Evolutionary conservation across 2,113 vertebrate genomes (phyloP).

Genomic region (Prunella fulvescens): DNA sequence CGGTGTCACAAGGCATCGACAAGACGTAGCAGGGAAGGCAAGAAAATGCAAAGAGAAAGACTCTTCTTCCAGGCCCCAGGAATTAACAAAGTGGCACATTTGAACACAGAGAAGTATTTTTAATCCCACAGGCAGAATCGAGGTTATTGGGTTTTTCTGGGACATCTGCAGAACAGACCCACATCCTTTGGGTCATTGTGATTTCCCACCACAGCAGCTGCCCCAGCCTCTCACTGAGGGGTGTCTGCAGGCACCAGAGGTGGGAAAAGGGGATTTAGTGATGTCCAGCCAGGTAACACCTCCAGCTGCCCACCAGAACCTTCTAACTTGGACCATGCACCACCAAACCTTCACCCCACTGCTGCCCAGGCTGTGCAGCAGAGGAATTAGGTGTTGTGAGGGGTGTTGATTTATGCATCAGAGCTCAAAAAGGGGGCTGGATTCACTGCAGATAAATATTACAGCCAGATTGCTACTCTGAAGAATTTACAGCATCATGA

Average conservation of each 20-base stretch:
- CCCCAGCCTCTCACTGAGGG: not conserved
- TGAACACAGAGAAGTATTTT: not conserved
- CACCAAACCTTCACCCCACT: not conserved
- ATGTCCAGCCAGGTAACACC: not conserved
- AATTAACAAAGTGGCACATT: constrained; percentile 35
- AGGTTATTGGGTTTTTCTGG: constrained; percentile 55
- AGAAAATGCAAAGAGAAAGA: constrained; percentile 13
- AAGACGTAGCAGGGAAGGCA: not conserved
- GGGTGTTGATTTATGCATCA: not conserved
- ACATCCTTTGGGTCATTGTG: not conserved
- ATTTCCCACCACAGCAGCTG: not conserved
- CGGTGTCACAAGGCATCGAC: not conserved
- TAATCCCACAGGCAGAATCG: not conserved
- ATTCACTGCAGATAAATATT: not conserved
- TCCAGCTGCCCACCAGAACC: not conserved
- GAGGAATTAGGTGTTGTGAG: not conserved
- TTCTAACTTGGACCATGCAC: not conserved
- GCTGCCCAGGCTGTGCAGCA: not conserved
- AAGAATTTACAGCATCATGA: constrained; percentile 14
- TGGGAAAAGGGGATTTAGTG: not conserved
- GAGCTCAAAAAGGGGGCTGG: not conserved
- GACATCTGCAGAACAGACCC: constrained; percentile 26
- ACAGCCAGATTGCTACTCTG: not conserved
- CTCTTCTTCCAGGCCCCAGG: not conserved
- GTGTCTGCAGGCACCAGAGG: not conserved